These are phyloP conservation scores for Cryptotermes secundus DNA, from an alignment of 1,140 invertebrate genomes.

Conservation along the genomic window DNA sequence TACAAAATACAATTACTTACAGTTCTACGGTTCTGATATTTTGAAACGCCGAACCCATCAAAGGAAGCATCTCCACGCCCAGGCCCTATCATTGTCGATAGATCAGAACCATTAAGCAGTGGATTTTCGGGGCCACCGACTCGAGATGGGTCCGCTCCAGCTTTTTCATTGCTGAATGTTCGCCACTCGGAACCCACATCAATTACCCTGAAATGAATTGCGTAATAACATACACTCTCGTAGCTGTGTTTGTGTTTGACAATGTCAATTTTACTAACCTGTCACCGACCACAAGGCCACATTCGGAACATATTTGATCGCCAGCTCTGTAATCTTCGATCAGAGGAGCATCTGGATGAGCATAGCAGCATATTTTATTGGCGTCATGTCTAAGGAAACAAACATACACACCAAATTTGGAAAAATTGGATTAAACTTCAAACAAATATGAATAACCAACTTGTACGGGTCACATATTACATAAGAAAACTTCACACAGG, in stretches of 20 bases:
- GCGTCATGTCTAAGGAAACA: conserved; percentile 59
- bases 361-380: conserved; percentile 83
- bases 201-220: conserved; percentile 72
- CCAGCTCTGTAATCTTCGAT: conserved; percentile 99
- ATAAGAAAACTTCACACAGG: no score
- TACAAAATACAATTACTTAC: conserved; percentile 47
- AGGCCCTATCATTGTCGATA: conserved; percentile 96
- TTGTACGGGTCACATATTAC: no score
- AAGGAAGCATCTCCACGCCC: conserved; percentile 80
- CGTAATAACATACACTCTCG: background rate
- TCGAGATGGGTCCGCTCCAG: conserved; percentile 95
- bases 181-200: conserved; percentile 99
- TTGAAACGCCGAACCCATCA: conserved; percentile 81
- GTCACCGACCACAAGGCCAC: conserved; percentile 98
- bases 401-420: background rate
- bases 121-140: conserved; percentile 97
- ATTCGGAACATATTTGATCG: conserved; percentile 98
- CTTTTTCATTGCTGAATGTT: conserved; percentile 98
- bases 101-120: conserved; percentile 90
- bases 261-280: conserved; percentile 62
- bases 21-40: conserved; percentile 92
- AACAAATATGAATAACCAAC: no score
- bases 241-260: background rate
- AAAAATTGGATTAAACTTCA: background rate
- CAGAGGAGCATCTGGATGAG: conserved; percentile 92